phyloP scores from a whole-genome alignment of 1,140 invertebrate genomes.

The Zaprionus capensis region DNA sequence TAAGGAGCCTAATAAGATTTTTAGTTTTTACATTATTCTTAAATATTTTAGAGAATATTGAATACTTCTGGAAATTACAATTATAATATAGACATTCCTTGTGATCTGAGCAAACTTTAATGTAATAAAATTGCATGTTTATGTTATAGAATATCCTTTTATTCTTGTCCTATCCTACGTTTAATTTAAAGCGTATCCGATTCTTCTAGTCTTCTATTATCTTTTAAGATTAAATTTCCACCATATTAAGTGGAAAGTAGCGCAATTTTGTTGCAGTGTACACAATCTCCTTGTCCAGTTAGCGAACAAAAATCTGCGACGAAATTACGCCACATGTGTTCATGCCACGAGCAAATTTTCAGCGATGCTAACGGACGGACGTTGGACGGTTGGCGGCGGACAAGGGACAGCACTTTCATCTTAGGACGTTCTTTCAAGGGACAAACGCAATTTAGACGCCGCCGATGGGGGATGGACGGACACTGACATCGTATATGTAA shows the following conservation, averaged over 20 bases:
- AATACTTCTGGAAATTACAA: too few species aligned
- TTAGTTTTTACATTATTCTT: too few species aligned
- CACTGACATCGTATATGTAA: constrained; percentile 68
- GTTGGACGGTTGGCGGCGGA: constrained; percentile 31
- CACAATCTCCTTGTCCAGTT: constrained; percentile 80
- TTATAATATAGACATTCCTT: too few species aligned
- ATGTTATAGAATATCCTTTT: too few species aligned
- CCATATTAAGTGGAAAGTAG: neutral
- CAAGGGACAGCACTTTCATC: constrained; percentile 81
- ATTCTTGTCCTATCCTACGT: too few species aligned
- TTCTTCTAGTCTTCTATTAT: neutral
- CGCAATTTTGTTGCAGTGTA: constrained; percentile 49
- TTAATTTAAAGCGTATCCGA: neutral
- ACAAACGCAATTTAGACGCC: constrained; percentile 77
- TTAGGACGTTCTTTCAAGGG: constrained; percentile 82
- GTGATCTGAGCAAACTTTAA: too few species aligned
- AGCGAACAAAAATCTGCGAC: constrained; percentile 82
- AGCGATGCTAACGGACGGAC: constrained; percentile 73
- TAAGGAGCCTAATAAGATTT: neutral
- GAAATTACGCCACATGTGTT: constrained; percentile 83
- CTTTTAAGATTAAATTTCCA: neutral
- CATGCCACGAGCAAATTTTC: constrained; percentile 82
- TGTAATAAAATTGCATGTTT: too few species aligned
- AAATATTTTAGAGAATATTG: too few species aligned
- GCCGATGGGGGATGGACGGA: constrained; percentile 54